These are phyloP conservation scores for Xestobium rufovillosum DNA, from an alignment of 2,888 invertebrate species.

Conservation along the genomic window DNA sequence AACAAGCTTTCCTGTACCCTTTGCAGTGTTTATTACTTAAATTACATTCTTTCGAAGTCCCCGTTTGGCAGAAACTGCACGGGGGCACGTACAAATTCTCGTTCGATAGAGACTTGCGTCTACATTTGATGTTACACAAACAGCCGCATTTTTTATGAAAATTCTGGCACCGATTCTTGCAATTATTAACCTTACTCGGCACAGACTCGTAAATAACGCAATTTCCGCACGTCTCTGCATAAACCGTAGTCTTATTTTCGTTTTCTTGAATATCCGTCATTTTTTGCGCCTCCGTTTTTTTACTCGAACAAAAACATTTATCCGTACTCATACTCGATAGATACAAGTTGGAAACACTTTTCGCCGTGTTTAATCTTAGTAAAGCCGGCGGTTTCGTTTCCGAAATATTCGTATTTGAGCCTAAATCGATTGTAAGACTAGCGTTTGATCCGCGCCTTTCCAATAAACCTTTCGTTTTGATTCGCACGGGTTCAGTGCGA, in stretches of 20 bases:
- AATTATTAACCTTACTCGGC: slow-evolving; percentile 31
- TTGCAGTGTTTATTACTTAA: slow-evolving; percentile 30
- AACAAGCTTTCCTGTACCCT: slow-evolving; percentile 35
- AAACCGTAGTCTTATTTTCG: slow-evolving; percentile 13
- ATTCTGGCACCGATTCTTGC: slow-evolving; percentile 27
- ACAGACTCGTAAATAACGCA: slow-evolving; percentile 40
- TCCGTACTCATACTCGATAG: slow-evolving; percentile 35
- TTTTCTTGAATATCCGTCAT: slow-evolving; percentile 17
- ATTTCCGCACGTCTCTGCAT: slow-evolving; percentile 38
- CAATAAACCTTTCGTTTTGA: slow-evolving; percentile 60
- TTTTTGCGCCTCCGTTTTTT: slow-evolving; percentile 5
- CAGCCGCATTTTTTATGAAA: slow-evolving; percentile 34
- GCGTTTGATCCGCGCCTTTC: slow-evolving; percentile 87
- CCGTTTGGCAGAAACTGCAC: slow-evolving; percentile 43
- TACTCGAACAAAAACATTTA: slow-evolving; percentile 29
- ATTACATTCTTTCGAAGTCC: slow-evolving; percentile 34
- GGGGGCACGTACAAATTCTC: slow-evolving; percentile 50
- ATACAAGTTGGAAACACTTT: slow-evolving; percentile 45
- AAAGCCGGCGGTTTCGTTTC: slow-evolving; percentile 38
- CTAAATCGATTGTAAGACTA: slow-evolving; percentile 76
- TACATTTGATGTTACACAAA: slow-evolving; percentile 30
- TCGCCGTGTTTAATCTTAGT: slow-evolving; percentile 47
- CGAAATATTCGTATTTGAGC: slow-evolving; percentile 42
- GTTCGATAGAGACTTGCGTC: slow-evolving; percentile 53
- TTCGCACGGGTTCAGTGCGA: slow-evolving; percentile 43